A percentile compares a stretch with the other conserved stretches of the same genome.
Conservation (phyloP, 2,888 invertebrate species). For the Brenthis ino region DNA sequence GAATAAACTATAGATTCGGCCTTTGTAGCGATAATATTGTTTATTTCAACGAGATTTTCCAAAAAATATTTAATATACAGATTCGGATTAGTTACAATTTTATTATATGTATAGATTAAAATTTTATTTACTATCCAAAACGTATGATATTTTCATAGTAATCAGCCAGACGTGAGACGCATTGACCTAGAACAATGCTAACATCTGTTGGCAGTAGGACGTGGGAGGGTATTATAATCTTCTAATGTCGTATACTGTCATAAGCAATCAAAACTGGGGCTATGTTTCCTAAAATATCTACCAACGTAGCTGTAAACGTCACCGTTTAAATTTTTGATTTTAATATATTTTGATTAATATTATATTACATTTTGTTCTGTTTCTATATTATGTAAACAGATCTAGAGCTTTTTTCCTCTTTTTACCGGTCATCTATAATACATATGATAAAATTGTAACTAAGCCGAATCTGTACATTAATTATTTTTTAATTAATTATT, state of each 20-base stretch:
- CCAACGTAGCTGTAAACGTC: background rate
- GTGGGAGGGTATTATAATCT: slow-evolving; percentile 9
- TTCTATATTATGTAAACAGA: too few species aligned
- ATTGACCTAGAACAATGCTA: slow-evolving; percentile 19
- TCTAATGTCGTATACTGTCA: slow-evolving; percentile 1
- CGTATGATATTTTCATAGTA: background rate
- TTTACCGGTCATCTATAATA: too few species aligned
- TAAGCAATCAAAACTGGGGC: slow-evolving; percentile 16
- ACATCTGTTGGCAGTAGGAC: background rate
- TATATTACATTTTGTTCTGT: background rate
- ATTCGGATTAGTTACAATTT: too few species aligned
- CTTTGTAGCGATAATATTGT: too few species aligned
- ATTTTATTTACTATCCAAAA: background rate
- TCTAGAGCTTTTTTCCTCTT: too few species aligned
- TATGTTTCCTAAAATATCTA: slow-evolving; percentile 10
- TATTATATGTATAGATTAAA: too few species aligned
- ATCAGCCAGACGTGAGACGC: background rate
- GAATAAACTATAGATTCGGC: too few species aligned
- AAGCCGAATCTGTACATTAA: too few species aligned
- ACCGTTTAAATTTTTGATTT: background rate
- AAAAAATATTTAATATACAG: too few species aligned
- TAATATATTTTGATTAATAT: background rate
- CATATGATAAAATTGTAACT: too few species aligned
- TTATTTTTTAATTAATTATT: too few species aligned
- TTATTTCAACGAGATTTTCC: too few species aligned